These are phyloP conservation scores for Lymantria monacha DNA, from an alignment of 2,888 invertebrate species.

Conservation along the genomic window DNA sequence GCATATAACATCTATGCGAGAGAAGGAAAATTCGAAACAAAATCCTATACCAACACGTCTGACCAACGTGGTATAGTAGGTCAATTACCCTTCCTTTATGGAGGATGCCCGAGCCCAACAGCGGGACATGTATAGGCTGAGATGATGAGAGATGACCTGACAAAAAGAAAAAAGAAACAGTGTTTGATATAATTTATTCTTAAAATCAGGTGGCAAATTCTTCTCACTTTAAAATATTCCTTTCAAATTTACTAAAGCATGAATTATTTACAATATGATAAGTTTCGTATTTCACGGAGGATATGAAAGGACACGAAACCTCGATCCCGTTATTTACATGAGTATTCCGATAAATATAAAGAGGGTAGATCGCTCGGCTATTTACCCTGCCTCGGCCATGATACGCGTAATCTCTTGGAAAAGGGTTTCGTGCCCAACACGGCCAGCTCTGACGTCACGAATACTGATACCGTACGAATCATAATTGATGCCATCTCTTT, in stretches of 20 bases:
- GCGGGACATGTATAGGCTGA: no score
- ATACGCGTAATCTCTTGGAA: slow-evolving; percentile 71
- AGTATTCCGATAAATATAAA: slow-evolving; percentile 63
- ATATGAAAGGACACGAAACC: slow-evolving; percentile 56
- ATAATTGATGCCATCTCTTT: slow-evolving; percentile 31
- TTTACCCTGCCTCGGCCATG: slow-evolving; percentile 56
- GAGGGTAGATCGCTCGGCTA: slow-evolving; percentile 46
- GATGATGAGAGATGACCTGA: no score
- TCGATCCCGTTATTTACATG: slow-evolving; percentile 67
- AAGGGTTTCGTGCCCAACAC: slow-evolving; percentile 53
- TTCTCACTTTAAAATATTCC: no score
- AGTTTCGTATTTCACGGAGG: slow-evolving; percentile 29
- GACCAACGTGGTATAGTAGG: no score
- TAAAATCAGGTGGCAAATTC: no score
- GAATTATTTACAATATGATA: slow-evolving; percentile 40
- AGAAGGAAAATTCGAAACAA: no score
- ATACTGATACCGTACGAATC: slow-evolving; percentile 30
- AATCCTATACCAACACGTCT: no score
- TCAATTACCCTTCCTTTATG: no score
- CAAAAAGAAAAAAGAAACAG: no score
- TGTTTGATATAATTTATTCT: no score
- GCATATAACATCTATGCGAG: no score
- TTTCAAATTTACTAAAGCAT: slow-evolving; percentile 1
- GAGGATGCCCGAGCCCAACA: no score
- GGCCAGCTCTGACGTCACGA: slow-evolving; percentile 33